Percentiles rank a stretch among this genome's conserved stretches.
These are phyloP conservation scores for Rhinophrynus dorsalis DNA, from an alignment of 2,797 vertebrate genomes.

Conservation along the genomic window DNA sequence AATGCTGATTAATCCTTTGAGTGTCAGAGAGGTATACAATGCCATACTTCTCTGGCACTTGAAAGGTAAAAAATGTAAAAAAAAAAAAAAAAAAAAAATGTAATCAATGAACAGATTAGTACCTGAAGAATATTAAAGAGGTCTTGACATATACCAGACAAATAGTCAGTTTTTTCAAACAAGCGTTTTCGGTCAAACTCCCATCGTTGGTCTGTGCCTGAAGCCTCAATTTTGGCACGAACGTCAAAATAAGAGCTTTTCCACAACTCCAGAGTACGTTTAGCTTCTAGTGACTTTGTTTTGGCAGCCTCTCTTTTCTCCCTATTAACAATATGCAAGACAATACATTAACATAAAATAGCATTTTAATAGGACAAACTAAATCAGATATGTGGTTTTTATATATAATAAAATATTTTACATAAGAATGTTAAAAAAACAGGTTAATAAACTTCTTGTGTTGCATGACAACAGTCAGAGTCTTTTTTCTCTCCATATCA, in stretches of 20 bases:
- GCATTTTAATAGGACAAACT: no score
- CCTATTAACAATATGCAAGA: constrained; percentile 63
- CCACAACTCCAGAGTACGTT: constrained; percentile 79
- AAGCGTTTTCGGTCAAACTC: constrained; percentile 89
- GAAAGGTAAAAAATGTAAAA: no score
- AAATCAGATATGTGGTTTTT: no score
- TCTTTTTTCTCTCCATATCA: no score
- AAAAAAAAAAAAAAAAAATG: no score
- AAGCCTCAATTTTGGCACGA: constrained; percentile 83
- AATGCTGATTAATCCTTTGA: no score
- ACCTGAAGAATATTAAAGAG: constrained; percentile 83
- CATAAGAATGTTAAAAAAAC: no score
- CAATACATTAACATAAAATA: accelerated
- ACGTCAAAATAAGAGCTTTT: constrained; percentile 82
- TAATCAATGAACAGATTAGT: background rate
- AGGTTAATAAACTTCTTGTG: no score
- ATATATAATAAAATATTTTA: no score
- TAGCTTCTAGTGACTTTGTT: constrained; percentile 74
- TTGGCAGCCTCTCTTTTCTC: constrained; percentile 73
- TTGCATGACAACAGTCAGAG: no score
- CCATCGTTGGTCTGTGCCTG: constrained; percentile 79
- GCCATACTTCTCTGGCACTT: no score
- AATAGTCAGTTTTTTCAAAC: constrained; percentile 90
- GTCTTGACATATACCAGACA: constrained; percentile 86
- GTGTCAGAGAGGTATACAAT: no score